A percentile compares a stretch with the other conserved stretches of the same genome.
phyloP scores from a whole-genome alignment of 2,113 vertebrate species.

The Anolis carolinensis region DNA sequence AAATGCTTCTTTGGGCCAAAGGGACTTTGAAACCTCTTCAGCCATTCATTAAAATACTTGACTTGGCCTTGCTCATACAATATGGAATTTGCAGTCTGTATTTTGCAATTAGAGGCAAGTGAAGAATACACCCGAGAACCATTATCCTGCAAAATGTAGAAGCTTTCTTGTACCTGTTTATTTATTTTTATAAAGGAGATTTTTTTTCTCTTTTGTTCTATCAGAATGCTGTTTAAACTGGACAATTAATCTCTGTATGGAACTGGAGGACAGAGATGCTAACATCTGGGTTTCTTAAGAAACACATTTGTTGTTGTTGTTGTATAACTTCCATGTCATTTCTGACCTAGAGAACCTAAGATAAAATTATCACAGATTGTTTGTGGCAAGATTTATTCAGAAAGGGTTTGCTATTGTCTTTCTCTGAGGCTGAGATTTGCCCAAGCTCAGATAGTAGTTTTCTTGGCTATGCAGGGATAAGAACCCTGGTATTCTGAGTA shows the following conservation, averaged over 20 bases:
- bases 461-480: too few relatives aligned
- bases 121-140: neutral
- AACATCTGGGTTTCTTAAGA: neutral
- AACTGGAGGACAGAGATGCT: accelerated
- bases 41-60: neutral
- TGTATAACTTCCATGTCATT: too few relatives aligned
- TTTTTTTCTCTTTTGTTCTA: neutral
- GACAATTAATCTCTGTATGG: neutral
- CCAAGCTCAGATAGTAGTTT: too few relatives aligned
- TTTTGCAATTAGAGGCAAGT: neutral
- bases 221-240: neutral
- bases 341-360: too few relatives aligned
- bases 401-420: too few relatives aligned
- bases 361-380: too few relatives aligned
- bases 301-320: neutral
- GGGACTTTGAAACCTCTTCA: neutral
- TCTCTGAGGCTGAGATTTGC: too few relatives aligned
- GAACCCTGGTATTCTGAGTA: too few relatives aligned
- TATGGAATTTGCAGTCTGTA: neutral
- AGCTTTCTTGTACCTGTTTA: neutral
- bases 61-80: neutral
- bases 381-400: too few relatives aligned
- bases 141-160: neutral
- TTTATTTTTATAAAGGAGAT: neutral
- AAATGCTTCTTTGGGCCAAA: neutral